phyloP scores from a whole-genome alignment of 2,888 invertebrate species.

The Trichogramma evanescens region DNA sequence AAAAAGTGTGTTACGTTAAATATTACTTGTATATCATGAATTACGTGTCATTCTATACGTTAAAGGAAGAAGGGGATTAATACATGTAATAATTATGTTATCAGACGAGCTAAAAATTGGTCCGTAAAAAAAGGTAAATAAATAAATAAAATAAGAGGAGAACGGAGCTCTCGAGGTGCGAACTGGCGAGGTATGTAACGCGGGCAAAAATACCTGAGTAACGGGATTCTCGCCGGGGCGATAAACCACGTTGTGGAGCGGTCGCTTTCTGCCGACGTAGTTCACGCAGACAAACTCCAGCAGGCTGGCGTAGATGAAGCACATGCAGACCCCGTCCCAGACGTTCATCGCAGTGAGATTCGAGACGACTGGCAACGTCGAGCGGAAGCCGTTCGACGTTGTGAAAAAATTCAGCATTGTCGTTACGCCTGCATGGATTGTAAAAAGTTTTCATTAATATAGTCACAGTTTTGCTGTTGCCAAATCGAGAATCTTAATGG shows the following conservation, averaged over 20 bases:
- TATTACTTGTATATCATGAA: too few species aligned
- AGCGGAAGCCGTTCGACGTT: constrained; percentile 86
- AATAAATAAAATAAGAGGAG: neutral
- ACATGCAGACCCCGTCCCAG: constrained; percentile 96
- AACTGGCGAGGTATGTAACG: constrained; percentile 17
- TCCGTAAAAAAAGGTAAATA: too few species aligned
- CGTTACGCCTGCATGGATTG: constrained; percentile 69
- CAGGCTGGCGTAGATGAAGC: constrained; percentile 90
- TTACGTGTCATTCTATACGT: too few species aligned
- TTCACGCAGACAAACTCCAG: constrained; percentile 93
- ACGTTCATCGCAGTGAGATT: constrained; percentile 94
- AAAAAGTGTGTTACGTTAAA: too few species aligned
- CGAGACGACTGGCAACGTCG: constrained; percentile 87
- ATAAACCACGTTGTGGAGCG: constrained; percentile 82
- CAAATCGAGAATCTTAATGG: neutral
- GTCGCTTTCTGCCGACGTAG: constrained; percentile 86
- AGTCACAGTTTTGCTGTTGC: neutral
- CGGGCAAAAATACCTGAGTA: constrained; percentile 62
- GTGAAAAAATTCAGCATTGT: constrained; percentile 98
- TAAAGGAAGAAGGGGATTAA: too few species aligned
- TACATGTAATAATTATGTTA: too few species aligned
- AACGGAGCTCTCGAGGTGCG: neutral
- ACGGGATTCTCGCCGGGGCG: constrained; percentile 85
- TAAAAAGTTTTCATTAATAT: neutral
- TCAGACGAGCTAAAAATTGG: too few species aligned